Percentiles rank a stretch among this genome's conserved stretches.
Conservation (phyloP, 2,888 invertebrate species). For the Agrenia bidenticulata region DNA sequence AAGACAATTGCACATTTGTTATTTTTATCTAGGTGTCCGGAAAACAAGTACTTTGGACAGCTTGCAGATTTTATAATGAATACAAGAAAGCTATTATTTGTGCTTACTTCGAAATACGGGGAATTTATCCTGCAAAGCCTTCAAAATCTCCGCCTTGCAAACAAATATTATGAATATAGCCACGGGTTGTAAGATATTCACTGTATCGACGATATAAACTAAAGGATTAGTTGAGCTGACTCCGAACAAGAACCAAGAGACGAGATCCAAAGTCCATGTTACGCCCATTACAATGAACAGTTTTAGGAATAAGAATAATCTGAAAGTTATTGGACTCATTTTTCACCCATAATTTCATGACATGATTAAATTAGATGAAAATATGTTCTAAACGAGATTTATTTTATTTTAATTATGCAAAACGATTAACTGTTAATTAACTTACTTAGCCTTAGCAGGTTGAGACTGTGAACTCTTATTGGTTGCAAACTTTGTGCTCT, state of each 20-base stretch:
- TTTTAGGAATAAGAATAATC: constrained; percentile 28
- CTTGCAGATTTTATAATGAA: neutral
- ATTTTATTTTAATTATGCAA: too few relatives aligned
- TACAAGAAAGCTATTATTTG: too few relatives aligned
- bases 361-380: too few relatives aligned
- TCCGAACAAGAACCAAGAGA: constrained; percentile 23
- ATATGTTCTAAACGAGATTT: too few relatives aligned
- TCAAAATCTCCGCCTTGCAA: constrained; percentile 36
- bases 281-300: constrained; percentile 43
- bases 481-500: constrained; percentile 42
- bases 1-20: too few relatives aligned
- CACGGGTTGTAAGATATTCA: constrained; percentile 38
- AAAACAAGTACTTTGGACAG: too few relatives aligned
- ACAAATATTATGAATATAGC: constrained; percentile 42
- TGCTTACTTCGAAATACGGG: constrained; percentile 29
- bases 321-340: neutral
- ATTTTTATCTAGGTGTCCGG: too few relatives aligned
- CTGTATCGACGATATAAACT: constrained; percentile 29
- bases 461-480: constrained; percentile 25
- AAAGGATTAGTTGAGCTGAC: constrained; percentile 5
- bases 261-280: constrained; percentile 33
- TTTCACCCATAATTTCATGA: too few relatives aligned
- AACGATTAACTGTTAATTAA: neutral
- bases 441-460: constrained; percentile 30
- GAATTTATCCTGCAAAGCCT: constrained; percentile 32